Percentiles rank a stretch among this genome's conserved stretches.
Evolutionary conservation across 2,797 vertebrate species (phyloP).

Genomic region (Premnoplex brunnescens): DNA sequence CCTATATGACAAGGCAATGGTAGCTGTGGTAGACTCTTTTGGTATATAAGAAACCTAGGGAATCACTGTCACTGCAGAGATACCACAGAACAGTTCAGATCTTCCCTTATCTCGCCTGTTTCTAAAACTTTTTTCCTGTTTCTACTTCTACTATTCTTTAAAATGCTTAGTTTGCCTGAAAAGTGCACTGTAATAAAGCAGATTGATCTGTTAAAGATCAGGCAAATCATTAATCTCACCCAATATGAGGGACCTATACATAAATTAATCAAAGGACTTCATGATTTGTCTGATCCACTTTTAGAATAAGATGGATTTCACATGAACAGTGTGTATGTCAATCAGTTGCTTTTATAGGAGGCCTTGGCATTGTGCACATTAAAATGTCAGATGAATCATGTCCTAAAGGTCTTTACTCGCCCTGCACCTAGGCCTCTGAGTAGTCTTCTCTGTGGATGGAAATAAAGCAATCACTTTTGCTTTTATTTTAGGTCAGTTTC

Average conservation of each 20-base stretch:
- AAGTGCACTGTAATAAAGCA: not conserved
- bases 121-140: not conserved
- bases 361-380: not conserved
- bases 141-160: not conserved
- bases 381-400: not conserved
- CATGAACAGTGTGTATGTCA: not conserved
- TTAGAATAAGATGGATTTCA: not conserved
- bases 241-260: not conserved
- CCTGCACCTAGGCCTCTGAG: not conserved
- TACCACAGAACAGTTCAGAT: not conserved
- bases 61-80: not conserved
- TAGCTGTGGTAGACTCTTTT: not conserved
- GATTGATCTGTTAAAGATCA: not conserved
- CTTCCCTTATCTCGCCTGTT: not conserved
- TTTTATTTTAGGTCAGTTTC: constrained; percentile 49
- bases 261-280: not conserved
- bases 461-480: constrained; percentile 34
- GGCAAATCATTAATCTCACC: not conserved
- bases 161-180: not conserved
- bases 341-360: not conserved
- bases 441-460: not conserved
- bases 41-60: not conserved
- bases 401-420: not conserved
- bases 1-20: not conserved
- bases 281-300: not conserved